Evolutionary conservation across 2,888 invertebrate species (phyloP), one percentile per base, ranked within the genome.

Genomic region (Chironomus riparius): DNA sequence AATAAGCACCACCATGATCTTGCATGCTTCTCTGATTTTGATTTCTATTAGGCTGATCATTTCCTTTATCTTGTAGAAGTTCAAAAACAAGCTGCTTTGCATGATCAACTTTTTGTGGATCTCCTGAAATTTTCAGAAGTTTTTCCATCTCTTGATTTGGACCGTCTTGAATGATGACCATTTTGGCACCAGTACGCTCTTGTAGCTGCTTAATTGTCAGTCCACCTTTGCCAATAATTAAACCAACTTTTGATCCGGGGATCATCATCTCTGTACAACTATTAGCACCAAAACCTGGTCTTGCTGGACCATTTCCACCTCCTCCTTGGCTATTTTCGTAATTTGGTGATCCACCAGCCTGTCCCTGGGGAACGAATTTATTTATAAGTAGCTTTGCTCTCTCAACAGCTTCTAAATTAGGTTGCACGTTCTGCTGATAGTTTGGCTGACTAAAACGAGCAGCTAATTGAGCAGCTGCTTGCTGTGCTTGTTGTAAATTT

Each of bases 81-180:
- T 98, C 97, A 81, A 92, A 92, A 13, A 98, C 96, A 80, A 97
- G 86, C 82, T 95, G 94, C 81, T 97, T 95, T 0, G 98, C 98
- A 82, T 93, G 92, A 83, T 92, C 92, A 21, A 92, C 91, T 81
- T 92, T 93, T 78, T 92, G 90, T 0, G 94, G 92, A 82, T 97
- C 96, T 6, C 99, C 99, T 75, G 94, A 94, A 80, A 99, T 99
- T 79, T 96, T 88, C 24, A 98, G 86, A 0, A 97, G 97, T 83
- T 98, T 98, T 82, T 95, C 92, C 85, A 90, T 89, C 85, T 97
- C 94, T 78, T 95, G 94, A 80, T 93, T 92, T 48, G 97, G 97
- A 24, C 94, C 95, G 80, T 99, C 98, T 84, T 98, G 98, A 80
- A 99, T 97, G 80, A 99, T 94, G n/a, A 98, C 95, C 98, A 99